Percentiles rank a stretch among this genome's conserved stretches.
Evolutionary conservation across 2,888 invertebrate species (phyloP).

Genomic region (Pogonocherus hispidulus): DNA sequence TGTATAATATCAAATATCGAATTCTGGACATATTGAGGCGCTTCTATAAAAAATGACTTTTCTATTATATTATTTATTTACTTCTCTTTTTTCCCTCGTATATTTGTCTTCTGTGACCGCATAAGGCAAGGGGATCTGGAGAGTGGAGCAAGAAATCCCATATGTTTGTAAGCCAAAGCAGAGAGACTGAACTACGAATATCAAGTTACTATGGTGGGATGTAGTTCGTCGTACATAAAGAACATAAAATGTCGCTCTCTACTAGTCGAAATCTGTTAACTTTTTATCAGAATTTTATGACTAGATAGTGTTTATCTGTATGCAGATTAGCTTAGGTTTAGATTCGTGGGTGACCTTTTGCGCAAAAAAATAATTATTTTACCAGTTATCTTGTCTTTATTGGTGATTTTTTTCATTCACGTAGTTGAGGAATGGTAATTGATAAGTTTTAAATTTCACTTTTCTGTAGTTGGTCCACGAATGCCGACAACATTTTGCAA

Average conservation of each 20-base stretch:
- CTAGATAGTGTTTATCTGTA: neutral
- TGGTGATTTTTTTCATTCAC: too few species aligned
- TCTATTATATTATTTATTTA: too few species aligned
- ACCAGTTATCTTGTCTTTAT: too few species aligned
- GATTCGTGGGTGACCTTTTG: neutral
- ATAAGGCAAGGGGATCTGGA: conserved; percentile 5
- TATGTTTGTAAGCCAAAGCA: neutral
- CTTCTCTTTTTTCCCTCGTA: neutral
- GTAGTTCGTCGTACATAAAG: neutral
- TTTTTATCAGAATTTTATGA: neutral
- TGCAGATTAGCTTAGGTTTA: neutral
- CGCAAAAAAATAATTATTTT: neutral
- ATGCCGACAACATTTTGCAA: too few species aligned
- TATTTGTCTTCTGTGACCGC: neutral
- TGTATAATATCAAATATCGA: too few species aligned
- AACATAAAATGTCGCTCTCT: conserved; percentile 7
- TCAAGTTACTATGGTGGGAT: conserved; percentile 6
- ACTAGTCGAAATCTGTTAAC: neutral
- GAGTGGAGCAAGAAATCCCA: neutral
- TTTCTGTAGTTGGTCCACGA: too few species aligned
- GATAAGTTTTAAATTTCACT: too few species aligned
- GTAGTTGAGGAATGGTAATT: too few species aligned
- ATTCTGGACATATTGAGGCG: too few species aligned
- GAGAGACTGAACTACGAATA: neutral
- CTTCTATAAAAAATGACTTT: too few species aligned